A percentile compares a stretch with the other conserved stretches of the same genome.
Evolutionary conservation across 1,140 invertebrate species (phyloP).

Genomic region (Aphaenogaster floridana): DNA sequence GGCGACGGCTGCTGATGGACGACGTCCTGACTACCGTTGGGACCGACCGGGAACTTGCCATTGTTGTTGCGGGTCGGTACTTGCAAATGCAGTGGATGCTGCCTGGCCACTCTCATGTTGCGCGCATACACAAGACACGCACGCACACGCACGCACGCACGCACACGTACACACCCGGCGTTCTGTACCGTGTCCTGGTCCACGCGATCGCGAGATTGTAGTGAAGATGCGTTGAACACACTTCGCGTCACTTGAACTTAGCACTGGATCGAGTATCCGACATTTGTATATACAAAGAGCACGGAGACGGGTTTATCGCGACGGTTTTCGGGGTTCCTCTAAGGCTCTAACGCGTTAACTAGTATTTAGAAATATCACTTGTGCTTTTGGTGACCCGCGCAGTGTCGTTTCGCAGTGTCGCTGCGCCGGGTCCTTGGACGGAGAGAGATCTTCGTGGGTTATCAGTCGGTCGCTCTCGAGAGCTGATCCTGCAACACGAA

Average conservation of each 20-base stretch:
- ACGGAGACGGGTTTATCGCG: slow-evolving; percentile 1
- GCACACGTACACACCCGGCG: neutral
- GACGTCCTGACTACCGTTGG: slow-evolving; percentile 71
- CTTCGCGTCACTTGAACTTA: slow-evolving; percentile 41
- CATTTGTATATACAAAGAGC: slow-evolving; percentile 29
- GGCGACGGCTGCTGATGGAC: slow-evolving; percentile 63
- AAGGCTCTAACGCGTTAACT: slow-evolving; percentile 65
- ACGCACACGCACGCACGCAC: slow-evolving; percentile 22
- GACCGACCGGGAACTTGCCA: slow-evolving; percentile 84
- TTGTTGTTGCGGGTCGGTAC: slow-evolving; percentile 82
- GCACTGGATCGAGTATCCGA: slow-evolving; percentile 46
- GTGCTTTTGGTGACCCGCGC: slow-evolving; percentile 71
- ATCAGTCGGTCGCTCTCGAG: slow-evolving; percentile 66
- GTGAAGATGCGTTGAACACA: slow-evolving; percentile 66
- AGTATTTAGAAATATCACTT: slow-evolving; percentile 74
- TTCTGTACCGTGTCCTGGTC: neutral
- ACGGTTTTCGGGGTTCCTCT: slow-evolving; percentile 25
- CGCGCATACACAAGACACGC: slow-evolving; percentile 54
- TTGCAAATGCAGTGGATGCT: slow-evolving; percentile 84
- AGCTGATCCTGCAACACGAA: slow-evolving; percentile 68
- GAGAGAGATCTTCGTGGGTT: slow-evolving; percentile 79
- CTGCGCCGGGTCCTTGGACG: slow-evolving; percentile 79
- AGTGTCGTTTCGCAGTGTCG: slow-evolving; percentile 64
- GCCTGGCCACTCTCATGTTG: slow-evolving; percentile 85
- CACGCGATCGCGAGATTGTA: slow-evolving; percentile 1